Evolutionary conservation across 1,140 invertebrate genomes (phyloP).

Genomic region (Camponotus pennsylvanicus): DNA sequence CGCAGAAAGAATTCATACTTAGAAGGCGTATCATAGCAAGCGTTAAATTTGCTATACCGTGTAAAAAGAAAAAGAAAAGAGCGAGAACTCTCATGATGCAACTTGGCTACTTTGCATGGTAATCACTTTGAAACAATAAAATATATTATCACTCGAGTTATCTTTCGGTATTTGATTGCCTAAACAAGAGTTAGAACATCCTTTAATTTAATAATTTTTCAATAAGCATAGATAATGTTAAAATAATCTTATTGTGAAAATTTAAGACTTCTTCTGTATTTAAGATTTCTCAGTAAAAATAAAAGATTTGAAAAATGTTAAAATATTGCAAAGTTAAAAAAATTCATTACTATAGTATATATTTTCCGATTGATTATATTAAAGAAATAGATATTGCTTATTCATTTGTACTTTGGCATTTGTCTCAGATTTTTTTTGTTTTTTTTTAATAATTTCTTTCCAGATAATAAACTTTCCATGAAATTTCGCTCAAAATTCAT

Average conservation of each 20-base stretch:
- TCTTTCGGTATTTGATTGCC: background rate
- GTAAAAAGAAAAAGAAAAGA: background rate
- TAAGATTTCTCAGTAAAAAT: no score
- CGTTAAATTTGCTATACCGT: background rate
- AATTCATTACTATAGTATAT: no score
- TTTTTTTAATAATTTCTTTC: background rate
- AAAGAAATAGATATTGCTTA: background rate
- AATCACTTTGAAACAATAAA: constrained; percentile 17
- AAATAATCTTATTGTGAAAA: background rate
- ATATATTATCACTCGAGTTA: constrained; percentile 9
- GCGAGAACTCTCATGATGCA: background rate
- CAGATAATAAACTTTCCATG: background rate
- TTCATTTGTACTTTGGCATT: background rate
- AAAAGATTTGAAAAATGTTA: no score
- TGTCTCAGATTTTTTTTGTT: background rate
- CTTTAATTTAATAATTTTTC: constrained; percentile 26
- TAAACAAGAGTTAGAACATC: background rate
- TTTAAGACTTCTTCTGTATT: no score
- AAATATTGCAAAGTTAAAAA: no score
- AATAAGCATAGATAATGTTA: background rate
- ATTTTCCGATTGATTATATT: no score
- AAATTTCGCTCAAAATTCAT: background rate
- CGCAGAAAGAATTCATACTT: constrained; percentile 23
- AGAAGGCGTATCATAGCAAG: constrained; percentile 34
- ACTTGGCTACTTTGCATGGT: constrained; percentile 47